These are phyloP conservation scores for Tenthredo livida DNA, from an alignment of 2,888 invertebrate species.

Conservation along the genomic window DNA sequence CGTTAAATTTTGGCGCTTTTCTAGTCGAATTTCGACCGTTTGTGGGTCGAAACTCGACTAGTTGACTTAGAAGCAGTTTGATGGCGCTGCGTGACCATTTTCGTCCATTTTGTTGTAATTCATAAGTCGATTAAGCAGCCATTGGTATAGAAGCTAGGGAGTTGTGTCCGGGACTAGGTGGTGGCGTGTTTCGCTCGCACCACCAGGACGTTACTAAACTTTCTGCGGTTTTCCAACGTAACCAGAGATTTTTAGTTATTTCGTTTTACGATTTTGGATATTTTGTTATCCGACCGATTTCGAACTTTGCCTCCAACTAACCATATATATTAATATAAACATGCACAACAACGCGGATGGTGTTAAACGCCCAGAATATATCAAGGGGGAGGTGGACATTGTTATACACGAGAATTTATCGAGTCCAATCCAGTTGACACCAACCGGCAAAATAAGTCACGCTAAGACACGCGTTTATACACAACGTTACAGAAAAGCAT, in stretches of 20 bases:
- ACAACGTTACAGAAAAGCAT: constrained; percentile 81
- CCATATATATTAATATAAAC: background rate
- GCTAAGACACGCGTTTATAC: constrained; percentile 79
- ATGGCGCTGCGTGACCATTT: background rate
- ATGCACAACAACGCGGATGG: constrained; percentile 64
- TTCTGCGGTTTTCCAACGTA: constrained; percentile 54
- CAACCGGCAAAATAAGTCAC: constrained; percentile 76
- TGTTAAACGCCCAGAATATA: constrained; percentile 61
- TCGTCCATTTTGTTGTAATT: constrained; percentile 39
- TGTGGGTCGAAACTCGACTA: background rate
- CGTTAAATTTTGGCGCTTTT: background rate
- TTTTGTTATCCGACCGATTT: constrained; percentile 65
- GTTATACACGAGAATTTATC: constrained; percentile 53
- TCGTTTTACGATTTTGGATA: constrained; percentile 71
- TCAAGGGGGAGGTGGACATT: constrained; percentile 58
- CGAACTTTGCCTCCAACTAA: constrained; percentile 58
- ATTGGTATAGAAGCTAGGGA: constrained; percentile 69
- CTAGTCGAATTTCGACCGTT: background rate
- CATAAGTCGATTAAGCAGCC: background rate
- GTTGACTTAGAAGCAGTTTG: background rate
- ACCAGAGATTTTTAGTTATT: constrained; percentile 74
- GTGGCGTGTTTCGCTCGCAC: constrained; percentile 52
- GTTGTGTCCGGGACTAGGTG: constrained; percentile 73
- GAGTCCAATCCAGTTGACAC: constrained; percentile 68
- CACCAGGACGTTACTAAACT: background rate